These are phyloP conservation scores for Boloria selene DNA, from an alignment of 2,888 invertebrate genomes.

Conservation along the genomic window DNA sequence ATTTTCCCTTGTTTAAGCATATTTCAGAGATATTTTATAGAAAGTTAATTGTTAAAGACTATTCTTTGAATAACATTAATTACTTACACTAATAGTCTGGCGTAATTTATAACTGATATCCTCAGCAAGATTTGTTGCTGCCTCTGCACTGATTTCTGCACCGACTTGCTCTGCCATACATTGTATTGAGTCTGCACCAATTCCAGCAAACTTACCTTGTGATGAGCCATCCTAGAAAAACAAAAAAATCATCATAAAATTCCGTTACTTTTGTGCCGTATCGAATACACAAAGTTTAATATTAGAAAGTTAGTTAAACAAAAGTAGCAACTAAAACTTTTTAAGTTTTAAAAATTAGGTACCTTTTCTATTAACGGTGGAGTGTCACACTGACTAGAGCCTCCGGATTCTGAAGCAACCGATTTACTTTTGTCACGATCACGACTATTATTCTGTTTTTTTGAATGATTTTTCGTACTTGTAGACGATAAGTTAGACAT, in stretches of 20 bases:
- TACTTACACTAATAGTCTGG: constrained; percentile 74
- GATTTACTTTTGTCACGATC: constrained; percentile 74
- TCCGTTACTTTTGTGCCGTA: not conserved
- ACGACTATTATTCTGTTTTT: constrained; percentile 63
- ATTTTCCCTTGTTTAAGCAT: too few species aligned
- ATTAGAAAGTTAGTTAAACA: not conserved
- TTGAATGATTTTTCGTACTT: constrained; percentile 66
- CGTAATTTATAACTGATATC: constrained; percentile 79
- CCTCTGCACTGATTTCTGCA: constrained; percentile 67
- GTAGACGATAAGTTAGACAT: constrained; percentile 66
- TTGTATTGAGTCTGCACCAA: constrained; percentile 70
- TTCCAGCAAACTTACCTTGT: constrained; percentile 76
- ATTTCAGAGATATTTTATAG: too few species aligned
- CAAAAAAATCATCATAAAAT: constrained; percentile 2
- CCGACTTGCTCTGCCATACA: constrained; percentile 76
- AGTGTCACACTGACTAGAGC: constrained; percentile 77
- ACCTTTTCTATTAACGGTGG: constrained; percentile 76
- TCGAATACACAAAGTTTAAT: not conserved
- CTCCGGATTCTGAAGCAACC: constrained; percentile 73
- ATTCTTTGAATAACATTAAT: not conserved
- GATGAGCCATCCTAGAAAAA: constrained; percentile 63
- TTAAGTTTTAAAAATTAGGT: not conserved
- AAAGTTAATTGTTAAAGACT: too few species aligned
- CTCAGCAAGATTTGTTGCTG: constrained; percentile 72
- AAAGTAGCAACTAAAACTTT: not conserved